A percentile compares a stretch with the other conserved stretches of the same genome.
phyloP scores from a whole-genome alignment of 2,888 invertebrate species.

The Dastarcus helophoroides region DNA sequence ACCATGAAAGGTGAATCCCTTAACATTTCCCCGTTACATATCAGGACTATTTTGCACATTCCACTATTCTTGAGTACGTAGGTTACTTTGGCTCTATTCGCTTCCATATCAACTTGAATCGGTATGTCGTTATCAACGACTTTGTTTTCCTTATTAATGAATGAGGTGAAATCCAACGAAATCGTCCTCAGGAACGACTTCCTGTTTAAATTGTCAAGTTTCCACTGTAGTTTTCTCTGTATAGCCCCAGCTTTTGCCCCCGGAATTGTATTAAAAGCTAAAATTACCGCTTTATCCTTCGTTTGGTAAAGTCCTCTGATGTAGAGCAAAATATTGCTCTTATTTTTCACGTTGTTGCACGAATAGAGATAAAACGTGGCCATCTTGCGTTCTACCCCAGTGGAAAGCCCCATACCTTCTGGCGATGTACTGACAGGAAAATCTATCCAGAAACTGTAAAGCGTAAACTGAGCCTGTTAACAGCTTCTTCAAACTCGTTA shows the following conservation, averaged over 20 bases:
- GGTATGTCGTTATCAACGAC: conserved; percentile 32
- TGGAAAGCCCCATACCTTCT: conserved; percentile 48
- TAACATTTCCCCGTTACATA: conserved; percentile 43
- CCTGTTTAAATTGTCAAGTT: conserved; percentile 3
- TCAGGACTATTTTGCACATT: conserved; percentile 45
- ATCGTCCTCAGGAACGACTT: conserved; percentile 14
- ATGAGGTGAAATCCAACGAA: conserved; percentile 14
- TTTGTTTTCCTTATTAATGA: conserved; percentile 10
- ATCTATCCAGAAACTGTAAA: conserved; percentile 15
- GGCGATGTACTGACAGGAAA: conserved; percentile 43
- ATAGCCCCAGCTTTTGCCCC: conserved; percentile 10
- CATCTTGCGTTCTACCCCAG: conserved; percentile 45
- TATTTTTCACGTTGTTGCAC: conserved; percentile 31
- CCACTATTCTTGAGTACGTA: conserved; percentile 44
- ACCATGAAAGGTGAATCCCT: conserved; percentile 49
- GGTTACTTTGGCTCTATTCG: conserved; percentile 42
- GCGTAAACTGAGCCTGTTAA: conserved; percentile 20
- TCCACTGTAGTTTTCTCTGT: not conserved
- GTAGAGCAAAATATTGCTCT: conserved; percentile 23
- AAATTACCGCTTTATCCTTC: conserved; percentile 23
- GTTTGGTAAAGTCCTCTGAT: conserved; percentile 31
- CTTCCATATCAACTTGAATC: conserved; percentile 38
- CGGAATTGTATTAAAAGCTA: conserved; percentile 14
- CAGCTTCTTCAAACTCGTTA: conserved; percentile 37
- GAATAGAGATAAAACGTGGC: conserved; percentile 47